These are phyloP conservation scores for Hemithea aestivaria DNA, from an alignment of 2,888 invertebrate genomes.

Conservation along the genomic window DNA sequence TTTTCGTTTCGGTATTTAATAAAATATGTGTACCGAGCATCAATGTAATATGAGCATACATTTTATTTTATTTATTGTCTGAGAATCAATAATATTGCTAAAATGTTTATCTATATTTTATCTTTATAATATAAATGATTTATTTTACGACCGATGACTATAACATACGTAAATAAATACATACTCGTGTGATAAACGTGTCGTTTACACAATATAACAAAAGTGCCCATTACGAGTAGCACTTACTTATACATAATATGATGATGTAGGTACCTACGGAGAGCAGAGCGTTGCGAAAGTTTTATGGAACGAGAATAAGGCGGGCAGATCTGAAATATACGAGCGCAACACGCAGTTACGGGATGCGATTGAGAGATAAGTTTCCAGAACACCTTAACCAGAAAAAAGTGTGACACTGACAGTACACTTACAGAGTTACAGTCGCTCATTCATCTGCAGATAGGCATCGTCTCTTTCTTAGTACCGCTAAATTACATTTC, in stretches of 20 bases:
- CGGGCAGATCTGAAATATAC: constrained; percentile 51
- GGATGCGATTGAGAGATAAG: constrained; percentile 59
- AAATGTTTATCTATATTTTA: too few relatives aligned
- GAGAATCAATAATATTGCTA: too few relatives aligned
- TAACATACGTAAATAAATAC: too few relatives aligned
- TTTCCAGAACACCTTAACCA: constrained; percentile 68
- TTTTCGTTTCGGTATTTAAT: constrained; percentile 4
- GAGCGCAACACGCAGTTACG: constrained; percentile 49
- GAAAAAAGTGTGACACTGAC: constrained; percentile 65
- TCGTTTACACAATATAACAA: too few relatives aligned
- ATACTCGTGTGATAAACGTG: too few relatives aligned
- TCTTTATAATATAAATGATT: too few relatives aligned
- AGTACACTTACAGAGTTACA: constrained; percentile 57
- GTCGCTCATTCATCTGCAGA: constrained; percentile 67
- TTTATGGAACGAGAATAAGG: constrained; percentile 45
- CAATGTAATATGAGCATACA: too few relatives aligned
- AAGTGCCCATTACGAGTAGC: too few relatives aligned
- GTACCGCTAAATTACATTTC: constrained; percentile 77
- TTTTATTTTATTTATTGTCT: too few relatives aligned
- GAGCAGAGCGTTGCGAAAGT: constrained; percentile 49
- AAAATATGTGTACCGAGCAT: neutral
- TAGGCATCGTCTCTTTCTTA: constrained; percentile 69
- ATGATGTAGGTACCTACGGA: too few relatives aligned
- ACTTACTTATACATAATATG: too few relatives aligned
- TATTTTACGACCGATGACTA: too few relatives aligned